A percentile compares a stretch with the other conserved stretches of the same genome.
Evolutionary conservation across 2,888 invertebrate species (phyloP).

Genomic region (Rhamnusium bicolor): DNA sequence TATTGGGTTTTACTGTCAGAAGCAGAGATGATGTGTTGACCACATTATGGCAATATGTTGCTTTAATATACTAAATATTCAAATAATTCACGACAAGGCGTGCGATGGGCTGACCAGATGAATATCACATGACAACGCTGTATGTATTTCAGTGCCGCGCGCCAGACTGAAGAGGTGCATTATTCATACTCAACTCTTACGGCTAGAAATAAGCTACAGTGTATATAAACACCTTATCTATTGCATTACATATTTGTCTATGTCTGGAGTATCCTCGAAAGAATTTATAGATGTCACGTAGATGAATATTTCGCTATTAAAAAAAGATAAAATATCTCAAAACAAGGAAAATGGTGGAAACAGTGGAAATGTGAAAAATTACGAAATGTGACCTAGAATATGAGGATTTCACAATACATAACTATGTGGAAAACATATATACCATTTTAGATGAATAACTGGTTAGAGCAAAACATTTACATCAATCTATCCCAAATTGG

Average conservation of each 20-base stretch:
- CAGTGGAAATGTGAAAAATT: conserved; percentile 9
- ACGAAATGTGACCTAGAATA: not conserved
- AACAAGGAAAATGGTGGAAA: conserved; percentile 8
- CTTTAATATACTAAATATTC: conserved; percentile 56
- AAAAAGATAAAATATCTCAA: conserved; percentile 4
- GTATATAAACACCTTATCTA: conserved; percentile 26
- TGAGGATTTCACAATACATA: not conserved
- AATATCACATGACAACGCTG: conserved; percentile 42
- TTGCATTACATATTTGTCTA: conserved; percentile 15
- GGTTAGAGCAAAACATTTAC: not conserved
- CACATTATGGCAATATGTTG: conserved; percentile 56
- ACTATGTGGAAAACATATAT: not conserved
- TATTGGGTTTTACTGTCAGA: conserved; percentile 55
- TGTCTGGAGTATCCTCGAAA: not conserved
- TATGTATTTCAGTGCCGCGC: conserved; percentile 17
- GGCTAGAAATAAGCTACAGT: conserved; percentile 28
- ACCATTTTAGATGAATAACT: not conserved
- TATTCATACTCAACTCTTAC: conserved; percentile 23
- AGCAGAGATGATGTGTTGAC: conserved; percentile 59
- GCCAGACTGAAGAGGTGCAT: conserved; percentile 21
- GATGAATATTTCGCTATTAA: conserved; percentile 13
- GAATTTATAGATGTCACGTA: conserved; percentile 21
- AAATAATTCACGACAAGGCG: conserved; percentile 51
- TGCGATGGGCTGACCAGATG: conserved; percentile 39
- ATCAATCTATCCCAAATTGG: not conserved